Evolutionary conservation across 2,113 vertebrate species (phyloP).

Genomic region (Pteronura brasiliensis): DNA sequence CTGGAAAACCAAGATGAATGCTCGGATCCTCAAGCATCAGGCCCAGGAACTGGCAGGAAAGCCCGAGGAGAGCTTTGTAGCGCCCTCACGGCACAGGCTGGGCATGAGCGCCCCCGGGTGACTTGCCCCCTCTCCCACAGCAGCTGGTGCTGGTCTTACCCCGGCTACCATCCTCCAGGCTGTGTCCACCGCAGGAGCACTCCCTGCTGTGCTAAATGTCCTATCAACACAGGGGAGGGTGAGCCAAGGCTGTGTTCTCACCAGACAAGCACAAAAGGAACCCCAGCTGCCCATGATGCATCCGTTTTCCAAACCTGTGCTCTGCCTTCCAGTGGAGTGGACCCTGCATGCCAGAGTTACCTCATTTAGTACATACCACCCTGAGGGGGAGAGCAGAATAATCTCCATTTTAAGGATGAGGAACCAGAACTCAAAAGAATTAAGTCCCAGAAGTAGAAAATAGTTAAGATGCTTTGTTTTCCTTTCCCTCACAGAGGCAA

Average conservation of each 20-base stretch:
- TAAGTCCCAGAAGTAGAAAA: neutral
- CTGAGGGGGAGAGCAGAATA: neutral
- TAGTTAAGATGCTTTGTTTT: neutral
- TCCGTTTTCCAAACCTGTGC: neutral
- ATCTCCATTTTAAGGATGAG: neutral
- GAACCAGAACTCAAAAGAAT: neutral
- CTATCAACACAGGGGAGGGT: neutral
- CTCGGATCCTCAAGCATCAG: neutral
- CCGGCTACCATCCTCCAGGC: neutral
- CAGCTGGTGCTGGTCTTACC: rapidly evolving
- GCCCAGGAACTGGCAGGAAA: neutral
- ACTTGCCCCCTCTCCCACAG: neutral
- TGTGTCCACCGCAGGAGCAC: neutral
- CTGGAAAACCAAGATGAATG: neutral
- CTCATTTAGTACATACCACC: neutral
- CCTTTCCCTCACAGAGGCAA: neutral
- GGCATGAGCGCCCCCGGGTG: neutral
- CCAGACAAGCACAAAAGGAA: neutral
- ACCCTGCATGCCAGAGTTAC: neutral
- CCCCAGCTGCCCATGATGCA: neutral
- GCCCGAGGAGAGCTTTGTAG: neutral
- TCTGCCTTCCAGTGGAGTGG: neutral
- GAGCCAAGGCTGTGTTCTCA: neutral
- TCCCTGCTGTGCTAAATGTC: neutral
- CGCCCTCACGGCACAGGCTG: rapidly evolving